These are phyloP conservation scores for Tipula confusa DNA, from an alignment of 2,888 invertebrate species.

Conservation along the genomic window DNA sequence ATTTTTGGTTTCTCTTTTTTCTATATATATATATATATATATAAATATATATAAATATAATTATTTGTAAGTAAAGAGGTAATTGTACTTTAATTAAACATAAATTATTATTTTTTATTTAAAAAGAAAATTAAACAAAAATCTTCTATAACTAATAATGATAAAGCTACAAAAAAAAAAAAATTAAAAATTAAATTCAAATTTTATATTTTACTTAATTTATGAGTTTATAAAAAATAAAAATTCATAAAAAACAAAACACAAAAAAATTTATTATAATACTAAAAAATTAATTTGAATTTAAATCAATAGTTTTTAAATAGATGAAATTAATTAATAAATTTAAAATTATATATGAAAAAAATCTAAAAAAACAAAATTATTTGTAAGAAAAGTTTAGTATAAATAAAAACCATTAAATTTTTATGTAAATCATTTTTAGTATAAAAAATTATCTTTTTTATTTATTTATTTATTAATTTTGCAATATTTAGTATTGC, in stretches of 20 bases:
- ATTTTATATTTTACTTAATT: neutral
- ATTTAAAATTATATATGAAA: too few relatives aligned
- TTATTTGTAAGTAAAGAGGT: neutral
- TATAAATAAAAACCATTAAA: neutral
- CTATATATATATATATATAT: too few relatives aligned
- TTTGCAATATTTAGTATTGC: too few relatives aligned
- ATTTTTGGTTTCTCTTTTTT: neutral
- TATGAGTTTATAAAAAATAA: neutral
- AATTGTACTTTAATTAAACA: slow-evolving; percentile 9
- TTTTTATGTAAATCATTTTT: neutral
- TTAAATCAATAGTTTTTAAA: neutral
- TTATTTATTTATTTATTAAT: neutral
- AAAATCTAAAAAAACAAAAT: neutral
- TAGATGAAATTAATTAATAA: slow-evolving; percentile 5
- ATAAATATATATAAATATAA: neutral
- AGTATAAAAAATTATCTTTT: neutral
- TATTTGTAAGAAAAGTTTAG: neutral
- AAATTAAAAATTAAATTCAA: neutral
- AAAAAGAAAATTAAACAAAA: neutral
- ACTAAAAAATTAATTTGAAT: neutral
- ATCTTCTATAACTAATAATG: neutral
- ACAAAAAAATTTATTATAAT: neutral
- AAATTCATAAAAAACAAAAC: neutral
- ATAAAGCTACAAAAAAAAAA: too few relatives aligned
- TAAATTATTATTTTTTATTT: slow-evolving; percentile 16